phyloP scores from a whole-genome alignment of 2,888 invertebrate genomes.

The Chydorus sphaericus region DNA sequence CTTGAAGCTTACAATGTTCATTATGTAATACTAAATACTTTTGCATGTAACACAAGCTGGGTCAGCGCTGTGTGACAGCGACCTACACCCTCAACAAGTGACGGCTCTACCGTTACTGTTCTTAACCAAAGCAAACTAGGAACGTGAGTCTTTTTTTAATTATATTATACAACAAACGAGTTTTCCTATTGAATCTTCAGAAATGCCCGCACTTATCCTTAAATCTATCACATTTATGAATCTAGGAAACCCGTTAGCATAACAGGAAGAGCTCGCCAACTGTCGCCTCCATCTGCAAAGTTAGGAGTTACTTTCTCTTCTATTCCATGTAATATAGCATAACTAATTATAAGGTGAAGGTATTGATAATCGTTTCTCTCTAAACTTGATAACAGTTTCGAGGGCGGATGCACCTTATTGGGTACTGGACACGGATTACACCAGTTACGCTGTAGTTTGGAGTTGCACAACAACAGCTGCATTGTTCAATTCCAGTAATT shows the following conservation, averaged over 20 bases:
- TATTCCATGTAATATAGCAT: not conserved
- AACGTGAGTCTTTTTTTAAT: slow-evolving; percentile 31
- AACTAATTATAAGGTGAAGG: too few relatives aligned
- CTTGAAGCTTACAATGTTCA: too few relatives aligned
- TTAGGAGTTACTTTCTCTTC: not conserved
- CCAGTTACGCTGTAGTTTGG: slow-evolving; percentile 44
- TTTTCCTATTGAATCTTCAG: too few relatives aligned
- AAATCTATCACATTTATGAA: too few relatives aligned
- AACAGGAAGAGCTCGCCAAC: not conserved
- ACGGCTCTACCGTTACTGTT: slow-evolving; percentile 22
- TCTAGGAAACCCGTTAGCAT: too few relatives aligned
- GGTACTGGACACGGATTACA: slow-evolving; percentile 49
- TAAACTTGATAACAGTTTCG: too few relatives aligned
- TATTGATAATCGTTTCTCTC: too few relatives aligned
- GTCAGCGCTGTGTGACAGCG: slow-evolving; percentile 57
- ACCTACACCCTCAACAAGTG: slow-evolving; percentile 39
- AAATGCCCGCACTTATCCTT: too few relatives aligned
- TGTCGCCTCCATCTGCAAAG: slow-evolving; percentile 25
- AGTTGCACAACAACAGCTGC: slow-evolving; percentile 36
- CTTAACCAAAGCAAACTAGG: slow-evolving; percentile 16
- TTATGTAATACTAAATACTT: too few relatives aligned
- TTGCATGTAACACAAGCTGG: too few relatives aligned
- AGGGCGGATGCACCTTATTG: slow-evolving; percentile 32
- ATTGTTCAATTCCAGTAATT: slow-evolving; percentile 32
- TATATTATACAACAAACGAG: too few relatives aligned